phyloP scores from a whole-genome alignment of 1,140 invertebrate species.

The Lycorma delicatula region DNA sequence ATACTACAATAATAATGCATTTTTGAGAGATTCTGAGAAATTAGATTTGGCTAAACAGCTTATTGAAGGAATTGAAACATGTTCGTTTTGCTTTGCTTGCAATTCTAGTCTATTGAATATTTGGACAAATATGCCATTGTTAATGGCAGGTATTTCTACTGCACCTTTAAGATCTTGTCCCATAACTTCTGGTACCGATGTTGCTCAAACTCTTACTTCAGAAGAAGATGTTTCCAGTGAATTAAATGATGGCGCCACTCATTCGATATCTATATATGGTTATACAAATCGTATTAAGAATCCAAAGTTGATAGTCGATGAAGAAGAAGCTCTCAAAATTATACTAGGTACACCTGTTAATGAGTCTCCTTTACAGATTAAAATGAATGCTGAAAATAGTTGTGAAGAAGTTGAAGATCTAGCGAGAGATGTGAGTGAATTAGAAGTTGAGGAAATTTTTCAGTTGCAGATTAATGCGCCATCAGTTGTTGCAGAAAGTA shows the following conservation, averaged over 20 bases:
- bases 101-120: slow-evolving; percentile 84
- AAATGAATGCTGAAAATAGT: slow-evolving; percentile 21
- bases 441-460: no score
- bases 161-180: slow-evolving; percentile 63
- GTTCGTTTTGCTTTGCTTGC: slow-evolving; percentile 68
- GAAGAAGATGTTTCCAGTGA: slow-evolving; percentile 34
- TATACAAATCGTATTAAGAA: no score
- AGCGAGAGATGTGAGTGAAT: slow-evolving; percentile 32
- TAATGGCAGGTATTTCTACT: slow-evolving; percentile 75
- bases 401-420: slow-evolving; percentile 20
- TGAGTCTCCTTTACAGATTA: slow-evolving; percentile 19
- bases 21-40: slow-evolving; percentile 67
- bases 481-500: no score
- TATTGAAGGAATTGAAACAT: slow-evolving; percentile 66
- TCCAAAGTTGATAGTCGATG: slow-evolving; percentile 39
- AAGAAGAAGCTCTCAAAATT: slow-evolving; percentile 32
- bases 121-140: slow-evolving; percentile 77
- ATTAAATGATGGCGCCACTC: slow-evolving; percentile 31
- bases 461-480: no score
- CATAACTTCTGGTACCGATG: slow-evolving; percentile 45
- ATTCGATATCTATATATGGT: no score
- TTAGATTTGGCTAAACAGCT: slow-evolving; percentile 66
- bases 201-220: slow-evolving; percentile 56
- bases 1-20: slow-evolving; percentile 70
- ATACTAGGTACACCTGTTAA: slow-evolving; percentile 26